These are phyloP conservation scores for Melanotaenia boesemani DNA, from an alignment of 2,797 vertebrate species.

Conservation along the genomic window DNA sequence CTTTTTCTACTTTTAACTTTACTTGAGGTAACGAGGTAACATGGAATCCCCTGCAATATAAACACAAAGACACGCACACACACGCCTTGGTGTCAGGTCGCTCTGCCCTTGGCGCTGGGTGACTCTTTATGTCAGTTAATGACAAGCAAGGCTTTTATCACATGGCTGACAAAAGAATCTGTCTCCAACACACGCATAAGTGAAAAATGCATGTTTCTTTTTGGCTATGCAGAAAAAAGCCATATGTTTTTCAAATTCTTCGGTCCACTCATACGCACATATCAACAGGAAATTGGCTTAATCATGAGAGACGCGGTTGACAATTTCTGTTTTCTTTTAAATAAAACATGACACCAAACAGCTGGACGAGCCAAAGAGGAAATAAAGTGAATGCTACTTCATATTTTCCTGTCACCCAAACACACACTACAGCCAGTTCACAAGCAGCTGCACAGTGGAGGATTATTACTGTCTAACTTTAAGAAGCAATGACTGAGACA, in stretches of 20 bases:
- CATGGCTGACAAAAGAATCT: conserved; percentile 63
- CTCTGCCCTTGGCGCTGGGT: conserved; percentile 76
- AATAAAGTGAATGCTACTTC: neutral
- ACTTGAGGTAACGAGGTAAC: conserved; percentile 49
- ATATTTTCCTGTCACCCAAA: conserved; percentile 13
- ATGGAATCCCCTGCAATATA: conserved; percentile 54
- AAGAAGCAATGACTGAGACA: conserved; percentile 64
- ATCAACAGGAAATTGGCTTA: conserved; percentile 28
- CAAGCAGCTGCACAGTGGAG: conserved; percentile 8
- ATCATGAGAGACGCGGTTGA: conserved; percentile 18
- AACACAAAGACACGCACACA: conserved; percentile 52
- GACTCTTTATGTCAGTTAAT: conserved; percentile 79
- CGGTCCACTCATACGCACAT: neutral
- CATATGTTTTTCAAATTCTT: conserved; percentile 10
- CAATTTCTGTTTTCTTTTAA: conserved; percentile 23
- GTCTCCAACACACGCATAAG: conserved; percentile 26
- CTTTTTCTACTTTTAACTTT: conserved; percentile 22
- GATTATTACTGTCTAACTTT: conserved; percentile 69
- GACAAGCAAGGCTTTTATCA: conserved; percentile 75
- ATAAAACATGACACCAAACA: conserved; percentile 10
- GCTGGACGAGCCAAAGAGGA: conserved; percentile 10
- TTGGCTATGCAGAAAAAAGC: conserved; percentile 2
- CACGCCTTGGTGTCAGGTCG: conserved; percentile 78
- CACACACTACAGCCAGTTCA: conserved; percentile 14
- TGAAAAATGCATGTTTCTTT: neutral